phyloP scores from a whole-genome alignment of 2,888 invertebrate genomes.

The Chalcis sispes region DNA sequence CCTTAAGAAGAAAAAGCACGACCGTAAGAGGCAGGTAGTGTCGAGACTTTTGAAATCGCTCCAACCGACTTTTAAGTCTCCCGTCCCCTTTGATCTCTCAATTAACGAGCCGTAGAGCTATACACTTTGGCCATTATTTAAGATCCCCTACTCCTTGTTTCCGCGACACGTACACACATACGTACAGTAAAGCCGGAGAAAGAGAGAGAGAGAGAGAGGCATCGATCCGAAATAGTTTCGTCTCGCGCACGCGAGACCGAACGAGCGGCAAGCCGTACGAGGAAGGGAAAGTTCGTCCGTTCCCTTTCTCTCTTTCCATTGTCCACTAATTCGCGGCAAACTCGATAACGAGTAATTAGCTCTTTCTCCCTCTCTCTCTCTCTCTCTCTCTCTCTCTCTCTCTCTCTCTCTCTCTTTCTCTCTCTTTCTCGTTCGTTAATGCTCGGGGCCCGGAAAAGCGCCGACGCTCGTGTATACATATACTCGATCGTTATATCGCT shows the following conservation, averaged over 20 bases:
- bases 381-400: slow-evolving; percentile 49
- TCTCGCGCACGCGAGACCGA: slow-evolving; percentile 3
- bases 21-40: too few relatives aligned
- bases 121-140: slow-evolving; percentile 33
- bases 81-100: slow-evolving; percentile 55
- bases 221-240: slow-evolving; percentile 55
- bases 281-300: slow-evolving; percentile 21
- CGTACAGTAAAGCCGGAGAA: slow-evolving; percentile 8
- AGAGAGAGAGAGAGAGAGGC: neutral
- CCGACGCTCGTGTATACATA: too few relatives aligned
- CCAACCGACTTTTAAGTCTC: slow-evolving; percentile 10
- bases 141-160: slow-evolving; percentile 40
- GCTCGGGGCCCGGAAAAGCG: neutral
- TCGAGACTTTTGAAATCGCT: neutral
- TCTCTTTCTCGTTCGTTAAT: neutral
- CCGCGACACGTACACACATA: too few relatives aligned
- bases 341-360: slow-evolving; percentile 67
- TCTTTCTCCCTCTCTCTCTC: slow-evolving; percentile 60
- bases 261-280: slow-evolving; percentile 17
- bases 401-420: neutral
- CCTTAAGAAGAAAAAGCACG: neutral
- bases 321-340: slow-evolving; percentile 66
- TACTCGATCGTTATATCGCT: slow-evolving; percentile 59
- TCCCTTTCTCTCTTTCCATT: slow-evolving; percentile 58
- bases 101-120: slow-evolving; percentile 36